These are phyloP conservation scores for Procambarus clarkii DNA, from an alignment of 1,140 invertebrate species.

Conservation along the genomic window DNA sequence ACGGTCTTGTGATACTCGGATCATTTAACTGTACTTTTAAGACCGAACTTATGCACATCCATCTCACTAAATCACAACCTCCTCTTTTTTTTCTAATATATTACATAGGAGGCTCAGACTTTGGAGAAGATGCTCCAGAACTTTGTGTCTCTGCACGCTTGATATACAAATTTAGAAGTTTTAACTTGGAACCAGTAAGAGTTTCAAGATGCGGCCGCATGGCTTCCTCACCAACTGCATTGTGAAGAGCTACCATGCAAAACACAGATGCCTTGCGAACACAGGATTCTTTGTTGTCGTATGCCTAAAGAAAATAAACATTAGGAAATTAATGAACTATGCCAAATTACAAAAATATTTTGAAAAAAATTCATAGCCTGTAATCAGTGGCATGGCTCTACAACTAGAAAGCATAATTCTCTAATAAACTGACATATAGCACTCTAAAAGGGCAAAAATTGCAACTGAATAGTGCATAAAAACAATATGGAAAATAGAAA, in stretches of 20 bases:
- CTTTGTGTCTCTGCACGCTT: slow-evolving; percentile 78
- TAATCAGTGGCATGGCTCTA: too few relatives aligned
- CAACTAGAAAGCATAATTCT: too few relatives aligned
- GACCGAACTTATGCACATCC: slow-evolving; percentile 17
- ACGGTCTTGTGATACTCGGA: slow-evolving; percentile 1
- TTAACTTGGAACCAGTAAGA: slow-evolving; percentile 90
- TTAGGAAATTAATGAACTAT: slow-evolving; percentile 60
- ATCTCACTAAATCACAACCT: slow-evolving; percentile 46
- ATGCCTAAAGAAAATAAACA: slow-evolving; percentile 81
- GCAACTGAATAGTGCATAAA: too few relatives aligned
- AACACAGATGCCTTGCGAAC: slow-evolving; percentile 96
- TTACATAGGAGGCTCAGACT: slow-evolving; percentile 72
- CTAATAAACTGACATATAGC: too few relatives aligned
- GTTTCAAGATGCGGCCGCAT: slow-evolving; percentile 86
- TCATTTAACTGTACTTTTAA: not conserved
- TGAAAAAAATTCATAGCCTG: too few relatives aligned
- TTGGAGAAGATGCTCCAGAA: slow-evolving; percentile 71
- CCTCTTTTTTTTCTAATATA: slow-evolving; percentile 16
- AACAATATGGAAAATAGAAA: too few relatives aligned
- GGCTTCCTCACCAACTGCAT: slow-evolving; percentile 87
- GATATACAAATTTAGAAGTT: slow-evolving; percentile 85
- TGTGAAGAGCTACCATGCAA: slow-evolving; percentile 94
- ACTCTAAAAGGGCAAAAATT: too few relatives aligned
- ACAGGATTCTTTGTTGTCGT: slow-evolving; percentile 90
- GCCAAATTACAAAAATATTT: not conserved